phyloP scores from a whole-genome alignment of 2,888 invertebrate genomes.

The Labia minor region DNA sequence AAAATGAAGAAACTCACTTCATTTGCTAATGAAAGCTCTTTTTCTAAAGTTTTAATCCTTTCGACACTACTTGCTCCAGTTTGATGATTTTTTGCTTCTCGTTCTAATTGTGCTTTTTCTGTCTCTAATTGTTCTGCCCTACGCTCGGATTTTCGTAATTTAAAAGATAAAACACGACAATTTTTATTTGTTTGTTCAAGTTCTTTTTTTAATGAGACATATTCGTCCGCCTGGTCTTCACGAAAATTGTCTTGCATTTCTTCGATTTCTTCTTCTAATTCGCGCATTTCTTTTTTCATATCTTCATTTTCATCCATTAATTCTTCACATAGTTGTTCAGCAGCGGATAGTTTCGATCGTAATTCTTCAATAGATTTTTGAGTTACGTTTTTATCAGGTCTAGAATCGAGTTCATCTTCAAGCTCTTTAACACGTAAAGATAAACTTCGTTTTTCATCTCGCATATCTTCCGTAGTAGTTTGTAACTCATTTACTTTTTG shows the following conservation, averaged over 20 bases:
- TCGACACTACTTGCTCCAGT: slow-evolving; percentile 51
- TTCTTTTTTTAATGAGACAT: slow-evolving; percentile 85
- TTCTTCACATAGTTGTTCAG: slow-evolving; percentile 85
- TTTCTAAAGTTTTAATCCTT: slow-evolving; percentile 69
- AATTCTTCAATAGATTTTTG: slow-evolving; percentile 58
- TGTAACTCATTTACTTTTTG: slow-evolving; percentile 78
- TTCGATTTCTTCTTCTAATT: slow-evolving; percentile 94
- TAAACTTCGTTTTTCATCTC: slow-evolving; percentile 67
- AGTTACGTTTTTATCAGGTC: slow-evolving; percentile 39
- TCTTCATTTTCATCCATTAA: slow-evolving; percentile 93
- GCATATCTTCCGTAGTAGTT: slow-evolving; percentile 63
- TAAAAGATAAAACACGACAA: slow-evolving; percentile 95
- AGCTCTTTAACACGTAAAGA: slow-evolving; percentile 60
- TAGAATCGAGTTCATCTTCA: slow-evolving; percentile 49
- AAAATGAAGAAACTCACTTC: too few relatives aligned
- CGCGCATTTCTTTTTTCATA: slow-evolving; percentile 82
- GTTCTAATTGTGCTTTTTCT: slow-evolving; percentile 64
- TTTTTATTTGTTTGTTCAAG: slow-evolving; percentile 95
- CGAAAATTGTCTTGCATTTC: slow-evolving; percentile 97
- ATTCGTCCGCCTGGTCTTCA: slow-evolving; percentile 95
- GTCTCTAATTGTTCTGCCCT: slow-evolving; percentile 74
- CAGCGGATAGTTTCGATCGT: slow-evolving; percentile 71
- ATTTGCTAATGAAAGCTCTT: slow-evolving; percentile 70
- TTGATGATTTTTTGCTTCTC: slow-evolving; percentile 41
- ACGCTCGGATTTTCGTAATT: slow-evolving; percentile 90